Conservation (phyloP, 2,888 invertebrate species). For the Anorthoa munda region DNA sequence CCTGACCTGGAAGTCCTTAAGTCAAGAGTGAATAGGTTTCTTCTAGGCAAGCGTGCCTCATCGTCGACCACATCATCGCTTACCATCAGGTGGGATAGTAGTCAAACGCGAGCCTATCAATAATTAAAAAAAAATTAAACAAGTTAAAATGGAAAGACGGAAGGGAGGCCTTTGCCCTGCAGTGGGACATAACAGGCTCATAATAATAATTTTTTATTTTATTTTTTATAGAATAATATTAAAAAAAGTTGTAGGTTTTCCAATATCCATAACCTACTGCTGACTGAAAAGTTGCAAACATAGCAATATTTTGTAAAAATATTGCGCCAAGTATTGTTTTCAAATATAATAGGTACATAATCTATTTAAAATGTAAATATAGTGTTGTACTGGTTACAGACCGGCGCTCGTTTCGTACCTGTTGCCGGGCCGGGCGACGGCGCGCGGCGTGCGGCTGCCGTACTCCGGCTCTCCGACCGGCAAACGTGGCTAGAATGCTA, state of each 20-base stretch:
- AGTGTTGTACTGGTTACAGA: slow-evolving; percentile 26
- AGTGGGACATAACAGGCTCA: too few species aligned
- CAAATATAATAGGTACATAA: slow-evolving; percentile 19
- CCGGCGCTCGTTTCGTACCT: slow-evolving; percentile 67
- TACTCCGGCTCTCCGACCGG: slow-evolving; percentile 49
- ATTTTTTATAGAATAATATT: too few species aligned
- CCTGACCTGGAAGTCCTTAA: too few species aligned
- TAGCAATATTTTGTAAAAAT: slow-evolving; percentile 13
- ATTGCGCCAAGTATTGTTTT: slow-evolving; percentile 13
- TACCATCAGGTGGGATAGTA: too few species aligned
- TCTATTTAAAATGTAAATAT: slow-evolving; percentile 49
- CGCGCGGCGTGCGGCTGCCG: slow-evolving; percentile 23
- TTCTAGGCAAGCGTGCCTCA: too few species aligned
- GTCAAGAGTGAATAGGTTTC: too few species aligned
- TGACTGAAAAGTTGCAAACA: slow-evolving; percentile 7
- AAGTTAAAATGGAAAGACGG: too few species aligned
- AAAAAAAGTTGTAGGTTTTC: slow-evolving; percentile 32
- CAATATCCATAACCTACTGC: slow-evolving; percentile 27
- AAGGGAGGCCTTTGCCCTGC: too few species aligned
- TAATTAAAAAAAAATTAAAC: too few species aligned
- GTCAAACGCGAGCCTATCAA: too few species aligned
- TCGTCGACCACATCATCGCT: too few species aligned
- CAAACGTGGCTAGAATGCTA: slow-evolving; percentile 80
- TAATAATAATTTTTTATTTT: too few species aligned
- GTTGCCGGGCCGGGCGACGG: slow-evolving; percentile 72